Conservation (phyloP, 1,140 invertebrate genomes). For the Pentalonia nigronervosa region DNA sequence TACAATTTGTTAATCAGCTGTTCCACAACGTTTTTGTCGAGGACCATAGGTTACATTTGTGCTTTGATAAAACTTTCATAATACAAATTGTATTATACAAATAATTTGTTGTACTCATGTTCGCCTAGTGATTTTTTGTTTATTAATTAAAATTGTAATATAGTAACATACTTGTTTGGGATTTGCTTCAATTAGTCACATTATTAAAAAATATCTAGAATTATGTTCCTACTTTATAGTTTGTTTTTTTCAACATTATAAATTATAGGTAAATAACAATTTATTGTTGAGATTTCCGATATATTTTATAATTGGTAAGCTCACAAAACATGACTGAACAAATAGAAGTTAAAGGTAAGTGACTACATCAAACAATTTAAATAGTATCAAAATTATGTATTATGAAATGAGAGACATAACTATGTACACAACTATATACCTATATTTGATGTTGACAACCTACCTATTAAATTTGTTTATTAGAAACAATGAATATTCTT, state of each 20-base stretch:
- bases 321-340: conserved; percentile 46
- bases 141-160: background rate
- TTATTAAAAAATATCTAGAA: background rate
- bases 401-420: background rate
- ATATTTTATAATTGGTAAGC: background rate
- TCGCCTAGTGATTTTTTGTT: background rate
- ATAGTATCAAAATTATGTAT: background rate
- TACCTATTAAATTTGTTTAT: background rate
- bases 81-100: background rate
- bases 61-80: conserved; percentile 35
- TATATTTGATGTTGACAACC: background rate
- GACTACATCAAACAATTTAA: background rate
- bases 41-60: background rate
- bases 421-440: too few relatives aligned
- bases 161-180: too few relatives aligned
- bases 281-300: background rate
- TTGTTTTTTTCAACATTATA: background rate
- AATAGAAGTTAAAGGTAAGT: conserved; percentile 55
- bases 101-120: conserved; percentile 27
- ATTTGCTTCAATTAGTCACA: background rate
- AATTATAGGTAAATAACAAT: background rate
- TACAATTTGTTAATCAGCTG: background rate
- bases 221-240: background rate
- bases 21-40: background rate
- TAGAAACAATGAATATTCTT: background rate